Evolutionary conservation across 2,797 vertebrate species (phyloP).

Genomic region (Eulemur rubriventer): DNA sequence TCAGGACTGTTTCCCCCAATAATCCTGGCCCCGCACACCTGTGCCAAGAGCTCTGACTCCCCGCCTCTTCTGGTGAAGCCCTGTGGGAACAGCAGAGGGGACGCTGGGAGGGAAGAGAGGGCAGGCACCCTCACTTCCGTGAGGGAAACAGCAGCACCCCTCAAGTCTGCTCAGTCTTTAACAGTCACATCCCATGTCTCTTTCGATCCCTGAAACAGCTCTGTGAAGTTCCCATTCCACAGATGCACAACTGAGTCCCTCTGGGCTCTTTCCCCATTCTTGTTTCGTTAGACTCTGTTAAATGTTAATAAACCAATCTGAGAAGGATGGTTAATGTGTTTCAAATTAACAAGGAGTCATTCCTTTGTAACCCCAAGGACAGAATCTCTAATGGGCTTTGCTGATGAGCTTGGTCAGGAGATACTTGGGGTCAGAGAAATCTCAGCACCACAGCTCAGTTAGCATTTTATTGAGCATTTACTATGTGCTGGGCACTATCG

Average conservation of each 20-base stretch:
- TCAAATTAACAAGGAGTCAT: background rate
- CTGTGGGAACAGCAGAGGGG: background rate
- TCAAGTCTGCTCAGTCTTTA: background rate
- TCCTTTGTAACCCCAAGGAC: background rate
- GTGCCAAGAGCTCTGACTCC: rapidly evolving
- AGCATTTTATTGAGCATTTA: background rate
- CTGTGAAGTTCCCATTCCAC: background rate
- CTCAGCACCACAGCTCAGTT: background rate
- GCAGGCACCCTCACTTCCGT: no score
- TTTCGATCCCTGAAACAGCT: background rate
- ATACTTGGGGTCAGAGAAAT: background rate
- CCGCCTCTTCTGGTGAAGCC: background rate
- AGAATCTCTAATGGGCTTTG: background rate
- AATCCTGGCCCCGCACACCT: background rate
- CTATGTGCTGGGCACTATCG: background rate
- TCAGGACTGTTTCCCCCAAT: background rate
- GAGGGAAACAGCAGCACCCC: no score
- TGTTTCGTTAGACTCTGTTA: background rate
- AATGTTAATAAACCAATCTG: background rate
- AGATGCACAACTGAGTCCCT: background rate
- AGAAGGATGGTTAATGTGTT: background rate
- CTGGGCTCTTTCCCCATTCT: background rate
- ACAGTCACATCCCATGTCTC: rapidly evolving
- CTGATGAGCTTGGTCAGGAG: background rate
- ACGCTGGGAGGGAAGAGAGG: background rate